A percentile compares a stretch with the other conserved stretches of the same genome.
phyloP scores from a whole-genome alignment of 2,888 invertebrate genomes.

The Meliscaeva auricollis region DNA sequence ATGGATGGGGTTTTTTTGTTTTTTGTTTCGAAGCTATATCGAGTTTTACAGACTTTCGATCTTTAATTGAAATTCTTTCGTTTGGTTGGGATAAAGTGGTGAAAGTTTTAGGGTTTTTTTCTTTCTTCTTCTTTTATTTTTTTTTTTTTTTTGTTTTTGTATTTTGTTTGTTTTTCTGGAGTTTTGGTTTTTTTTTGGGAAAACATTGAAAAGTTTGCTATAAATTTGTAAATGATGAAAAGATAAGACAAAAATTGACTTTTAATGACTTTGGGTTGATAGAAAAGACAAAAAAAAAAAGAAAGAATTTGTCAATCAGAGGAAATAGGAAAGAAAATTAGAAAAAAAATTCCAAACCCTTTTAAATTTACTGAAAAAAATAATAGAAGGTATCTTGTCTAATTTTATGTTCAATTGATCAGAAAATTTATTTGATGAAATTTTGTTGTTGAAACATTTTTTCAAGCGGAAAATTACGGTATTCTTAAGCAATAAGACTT shows the following conservation, averaged over 20 bases:
- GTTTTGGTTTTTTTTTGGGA: neutral
- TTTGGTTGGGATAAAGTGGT: neutral
- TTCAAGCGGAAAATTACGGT: too few species aligned
- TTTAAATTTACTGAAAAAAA: neutral
- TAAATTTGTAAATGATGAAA: constrained; percentile 15
- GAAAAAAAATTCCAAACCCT: neutral
- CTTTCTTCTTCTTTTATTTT: neutral
- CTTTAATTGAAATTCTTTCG: constrained; percentile 70
- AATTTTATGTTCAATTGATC: neutral
- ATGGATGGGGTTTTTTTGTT: constrained; percentile 63
- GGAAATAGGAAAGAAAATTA: neutral
- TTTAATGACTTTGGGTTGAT: constrained; percentile 23
- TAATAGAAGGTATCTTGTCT: too few species aligned
- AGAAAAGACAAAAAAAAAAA: constrained; percentile 1
- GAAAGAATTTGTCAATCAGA: constrained; percentile 21
- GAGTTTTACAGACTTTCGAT: constrained; percentile 42
- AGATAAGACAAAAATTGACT: neutral
- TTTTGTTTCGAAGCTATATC: constrained; percentile 7
- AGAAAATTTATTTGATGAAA: constrained; percentile 14
- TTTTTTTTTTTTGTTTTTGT: neutral
- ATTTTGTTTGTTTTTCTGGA: neutral
- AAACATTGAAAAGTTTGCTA: constrained; percentile 1
- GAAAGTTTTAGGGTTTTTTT: constrained; percentile 8
- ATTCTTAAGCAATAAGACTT: too few species aligned
- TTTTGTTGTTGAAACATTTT: neutral